Evolutionary conservation across 2,113 vertebrate species (phyloP).

Genomic region (Andinoacara biseriatus): DNA sequence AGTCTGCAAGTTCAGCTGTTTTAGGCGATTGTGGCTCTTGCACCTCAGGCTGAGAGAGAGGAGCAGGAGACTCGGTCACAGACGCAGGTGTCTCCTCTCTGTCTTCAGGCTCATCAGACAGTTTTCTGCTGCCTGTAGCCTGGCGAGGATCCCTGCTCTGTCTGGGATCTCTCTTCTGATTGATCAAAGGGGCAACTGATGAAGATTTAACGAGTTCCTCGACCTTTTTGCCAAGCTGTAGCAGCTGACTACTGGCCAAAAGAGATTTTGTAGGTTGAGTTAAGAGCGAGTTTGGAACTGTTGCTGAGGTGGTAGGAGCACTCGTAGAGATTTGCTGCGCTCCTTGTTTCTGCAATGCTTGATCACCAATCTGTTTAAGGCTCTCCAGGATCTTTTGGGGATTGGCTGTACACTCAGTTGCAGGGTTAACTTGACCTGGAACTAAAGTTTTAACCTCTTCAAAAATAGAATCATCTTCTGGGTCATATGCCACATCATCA

Average conservation of each 20-base stretch:
- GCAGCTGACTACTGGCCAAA: slow-evolving; percentile 81
- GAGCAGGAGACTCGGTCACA: slow-evolving; percentile 20
- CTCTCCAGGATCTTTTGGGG: slow-evolving; percentile 89
- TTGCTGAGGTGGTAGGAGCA: slow-evolving; percentile 76
- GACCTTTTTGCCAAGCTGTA: slow-evolving; percentile 83
- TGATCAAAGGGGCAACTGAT: slow-evolving; percentile 75
- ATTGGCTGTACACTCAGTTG: slow-evolving; percentile 67
- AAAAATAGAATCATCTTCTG: slow-evolving; percentile 95
- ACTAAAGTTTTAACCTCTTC: slow-evolving; percentile 89
- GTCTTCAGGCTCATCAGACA: slow-evolving; percentile 69
- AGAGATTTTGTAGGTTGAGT: slow-evolving; percentile 85
- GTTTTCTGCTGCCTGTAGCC: slow-evolving; percentile 69
- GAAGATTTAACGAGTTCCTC: slow-evolving; percentile 77
- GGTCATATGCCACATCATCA: slow-evolving; percentile 95
- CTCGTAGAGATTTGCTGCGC: slow-evolving; percentile 84
- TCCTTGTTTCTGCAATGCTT: slow-evolving; percentile 86
- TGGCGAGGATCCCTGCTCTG: slow-evolving; percentile 90
- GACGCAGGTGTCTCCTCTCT: slow-evolving; percentile 56
- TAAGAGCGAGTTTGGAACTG: slow-evolving; percentile 85
- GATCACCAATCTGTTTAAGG: slow-evolving; percentile 90
- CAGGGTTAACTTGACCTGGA: slow-evolving; percentile 76
- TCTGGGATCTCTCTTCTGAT: slow-evolving; percentile 84
- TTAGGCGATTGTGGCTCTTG: slow-evolving; percentile 31
- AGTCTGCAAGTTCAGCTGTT: slow-evolving; percentile 29
- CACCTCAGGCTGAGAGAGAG: slow-evolving; percentile 5